Percentiles rank a stretch among this genome's conserved stretches.
These are phyloP conservation scores for Petrophora chlorosata DNA, from an alignment of 2,888 invertebrate genomes.

Conservation along the genomic window DNA sequence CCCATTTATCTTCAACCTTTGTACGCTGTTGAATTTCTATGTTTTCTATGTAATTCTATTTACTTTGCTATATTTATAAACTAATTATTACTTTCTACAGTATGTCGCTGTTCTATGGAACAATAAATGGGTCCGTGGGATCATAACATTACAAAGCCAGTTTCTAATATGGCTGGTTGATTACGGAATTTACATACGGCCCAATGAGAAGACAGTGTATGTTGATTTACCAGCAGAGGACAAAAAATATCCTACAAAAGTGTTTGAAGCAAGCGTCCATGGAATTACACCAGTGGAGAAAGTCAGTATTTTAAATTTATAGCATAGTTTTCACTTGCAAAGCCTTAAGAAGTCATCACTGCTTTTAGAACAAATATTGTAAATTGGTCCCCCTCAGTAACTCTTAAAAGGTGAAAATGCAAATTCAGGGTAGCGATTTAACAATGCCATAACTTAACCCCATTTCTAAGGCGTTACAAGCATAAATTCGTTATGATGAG, in stretches of 20 bases:
- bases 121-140: conserved; percentile 56
- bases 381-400: no score
- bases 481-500: neutral
- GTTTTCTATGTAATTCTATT: no score
- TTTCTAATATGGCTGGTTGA: conserved; percentile 62
- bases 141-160: conserved; percentile 51
- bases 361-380: no score
- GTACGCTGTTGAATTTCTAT: no score
- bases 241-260: conserved; percentile 55
- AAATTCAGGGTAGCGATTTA: no score
- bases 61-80: no score
- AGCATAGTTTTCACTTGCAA: no score
- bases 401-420: no score
- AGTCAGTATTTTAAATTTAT: conserved; percentile 38
- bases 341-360: no score
- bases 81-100: conserved; percentile 33
- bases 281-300: conserved; percentile 59
- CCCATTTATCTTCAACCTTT: no score
- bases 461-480: no score
- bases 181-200: conserved; percentile 51
- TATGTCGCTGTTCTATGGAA: conserved; percentile 62
- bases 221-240: conserved; percentile 48
- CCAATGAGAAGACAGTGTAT: conserved; percentile 48
- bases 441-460: no score
- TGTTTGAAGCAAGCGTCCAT: conserved; percentile 65